Evolutionary conservation across 2,113 vertebrate species (phyloP), one percentile per base, ranked within the genome.

Genomic region (Datnioides undecimradiatus): DNA sequence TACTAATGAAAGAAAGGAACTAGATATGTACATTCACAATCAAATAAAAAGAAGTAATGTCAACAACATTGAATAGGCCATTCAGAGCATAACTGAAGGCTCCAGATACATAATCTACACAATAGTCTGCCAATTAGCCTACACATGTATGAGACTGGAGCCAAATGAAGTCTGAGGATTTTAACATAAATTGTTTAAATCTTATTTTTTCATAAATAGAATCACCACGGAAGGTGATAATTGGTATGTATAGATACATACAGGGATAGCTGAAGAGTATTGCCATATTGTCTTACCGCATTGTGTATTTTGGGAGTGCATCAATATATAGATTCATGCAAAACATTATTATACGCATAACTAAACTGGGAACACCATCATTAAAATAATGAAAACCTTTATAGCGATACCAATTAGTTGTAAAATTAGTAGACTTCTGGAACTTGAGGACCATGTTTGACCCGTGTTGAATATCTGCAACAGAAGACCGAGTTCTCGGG

Each of bases 51-150:
- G n/a, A n/a, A 43, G 25, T 13, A 23, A 14, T 17, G 6, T 48
- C 38, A 58, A 13, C 3, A 33, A 17, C 23, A 60, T 3, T 41
- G 17, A 84, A 73, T 16, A 54, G 14, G 11, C 43, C 27, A 66
- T 16, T 33, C 60, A 63, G 73, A 63, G 40, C 3, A 41, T 78
- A 76, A 65, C 12, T 68, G 34, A 63, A 69, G 11, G n/a, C 27
- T 76, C n/a, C 6, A 59, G 55, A 59, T 57, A 43, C 34, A 38
- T n/a, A n/a, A 60, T 76, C 41, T 73, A 11, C 19, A 55, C 8
- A 60, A 40, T 10, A 48, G 58, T 70, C 54, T 82, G 75, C 73
- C 64, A 88, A 65, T 77, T 54, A 89, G 82, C 76, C 62, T 57
- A n/a, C 76, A 87, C 49, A 69, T 58, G 27, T 63, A 58, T 10